phyloP scores from a whole-genome alignment of 2,113 vertebrate species.

The mouse (Mus musculus) region DNA sequence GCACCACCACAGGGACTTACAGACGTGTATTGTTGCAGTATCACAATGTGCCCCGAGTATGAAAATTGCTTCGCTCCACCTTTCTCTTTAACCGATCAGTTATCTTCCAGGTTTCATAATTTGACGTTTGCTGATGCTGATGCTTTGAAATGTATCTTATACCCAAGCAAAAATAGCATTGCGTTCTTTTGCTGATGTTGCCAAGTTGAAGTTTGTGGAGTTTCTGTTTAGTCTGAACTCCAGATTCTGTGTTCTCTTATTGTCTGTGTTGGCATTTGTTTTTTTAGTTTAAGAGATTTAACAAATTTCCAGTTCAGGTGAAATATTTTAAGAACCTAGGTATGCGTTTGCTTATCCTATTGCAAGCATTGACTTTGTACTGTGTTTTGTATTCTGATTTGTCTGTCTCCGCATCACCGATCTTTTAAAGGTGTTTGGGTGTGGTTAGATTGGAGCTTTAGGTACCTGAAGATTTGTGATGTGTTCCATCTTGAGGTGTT shows the following conservation, averaged over 20 bases:
- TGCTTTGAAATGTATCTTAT: slow-evolving; percentile 52
- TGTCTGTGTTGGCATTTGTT: not conserved
- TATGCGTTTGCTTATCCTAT: not conserved
- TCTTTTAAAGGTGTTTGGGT: not conserved
- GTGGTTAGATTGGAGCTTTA: not conserved
- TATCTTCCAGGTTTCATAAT: not conserved
- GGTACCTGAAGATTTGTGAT: not conserved
- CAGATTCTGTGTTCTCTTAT: not conserved
- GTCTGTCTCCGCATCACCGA: not conserved
- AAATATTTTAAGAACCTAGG: slow-evolving; percentile 8
- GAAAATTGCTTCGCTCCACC: not conserved
- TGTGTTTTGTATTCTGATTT: not conserved
- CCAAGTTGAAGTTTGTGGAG: not conserved
- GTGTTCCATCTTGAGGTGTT: not conserved
- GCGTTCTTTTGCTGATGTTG: not conserved
- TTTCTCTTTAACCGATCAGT: not conserved
- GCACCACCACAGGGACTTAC: not conserved
- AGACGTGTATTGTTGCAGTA: not conserved
- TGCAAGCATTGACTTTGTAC: not conserved
- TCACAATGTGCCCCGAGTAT: not conserved
- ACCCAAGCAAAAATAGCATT: slow-evolving; percentile 3
- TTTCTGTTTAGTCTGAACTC: not conserved
- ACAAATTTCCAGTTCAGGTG: not conserved
- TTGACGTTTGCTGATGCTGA: not conserved
- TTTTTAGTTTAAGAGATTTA: not conserved